phyloP scores from a whole-genome alignment of 2,797 vertebrate genomes.

The Spondyliosoma cantharus region DNA sequence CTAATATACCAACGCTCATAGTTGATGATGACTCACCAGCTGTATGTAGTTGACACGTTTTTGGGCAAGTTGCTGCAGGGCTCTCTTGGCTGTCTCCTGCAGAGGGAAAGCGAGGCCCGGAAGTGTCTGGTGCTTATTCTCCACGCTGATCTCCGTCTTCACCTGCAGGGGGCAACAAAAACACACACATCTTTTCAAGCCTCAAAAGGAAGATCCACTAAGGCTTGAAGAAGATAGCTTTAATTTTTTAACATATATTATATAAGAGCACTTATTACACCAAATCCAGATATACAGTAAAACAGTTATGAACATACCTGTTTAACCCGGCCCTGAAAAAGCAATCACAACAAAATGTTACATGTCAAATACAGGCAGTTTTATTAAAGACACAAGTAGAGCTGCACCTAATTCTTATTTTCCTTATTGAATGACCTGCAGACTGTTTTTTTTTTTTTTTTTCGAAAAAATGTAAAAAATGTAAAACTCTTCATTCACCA shows the following conservation, averaged over 20 bases:
- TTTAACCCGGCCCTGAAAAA: slow-evolving; percentile 82
- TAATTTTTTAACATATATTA: not conserved
- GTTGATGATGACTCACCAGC: slow-evolving; percentile 84
- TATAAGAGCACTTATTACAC: not conserved
- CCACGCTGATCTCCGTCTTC: slow-evolving; percentile 94
- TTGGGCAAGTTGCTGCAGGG: slow-evolving; percentile 90
- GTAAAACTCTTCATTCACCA: too few species aligned
- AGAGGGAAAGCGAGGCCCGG: slow-evolving; percentile 95
- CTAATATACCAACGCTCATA: not conserved
- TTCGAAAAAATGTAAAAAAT: too few species aligned
- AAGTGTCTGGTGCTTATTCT: slow-evolving; percentile 96
- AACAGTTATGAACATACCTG: slow-evolving; percentile 76
- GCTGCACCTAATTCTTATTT: too few species aligned
- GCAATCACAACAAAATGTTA: slow-evolving; percentile 46
- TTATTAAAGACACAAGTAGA: not conserved
- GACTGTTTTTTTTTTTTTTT: too few species aligned
- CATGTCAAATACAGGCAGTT: not conserved
- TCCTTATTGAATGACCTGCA: too few species aligned
- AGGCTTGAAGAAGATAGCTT: not conserved
- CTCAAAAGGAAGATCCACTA: not conserved
- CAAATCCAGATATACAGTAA: not conserved
- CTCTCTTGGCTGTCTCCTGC: slow-evolving; percentile 89
- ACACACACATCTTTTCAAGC: slow-evolving; percentile 7
- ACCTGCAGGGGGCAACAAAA: slow-evolving; percentile 86
- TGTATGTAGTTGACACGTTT: slow-evolving; percentile 95